Evolutionary conservation across 2,797 vertebrate species (phyloP).

Genomic region (Limnodromus scolopaceus): DNA sequence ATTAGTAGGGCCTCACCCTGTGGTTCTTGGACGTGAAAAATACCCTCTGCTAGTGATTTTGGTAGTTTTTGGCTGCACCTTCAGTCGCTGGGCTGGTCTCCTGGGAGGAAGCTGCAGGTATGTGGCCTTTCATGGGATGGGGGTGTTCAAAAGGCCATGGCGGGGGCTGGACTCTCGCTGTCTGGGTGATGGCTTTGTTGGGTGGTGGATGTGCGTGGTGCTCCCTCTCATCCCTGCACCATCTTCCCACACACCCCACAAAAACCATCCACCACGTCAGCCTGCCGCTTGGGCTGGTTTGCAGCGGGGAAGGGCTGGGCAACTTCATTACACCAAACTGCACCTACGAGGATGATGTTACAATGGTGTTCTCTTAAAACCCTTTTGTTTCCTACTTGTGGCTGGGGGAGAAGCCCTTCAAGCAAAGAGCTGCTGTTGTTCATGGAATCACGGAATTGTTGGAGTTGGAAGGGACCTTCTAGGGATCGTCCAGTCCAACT

Average conservation of each 20-base stretch:
- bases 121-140: slow-evolving; percentile 29
- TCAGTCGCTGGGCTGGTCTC: not conserved
- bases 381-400: not conserved
- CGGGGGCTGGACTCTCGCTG: slow-evolving; percentile 43
- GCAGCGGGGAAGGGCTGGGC: not conserved
- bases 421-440: not conserved
- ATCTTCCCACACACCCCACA: not conserved
- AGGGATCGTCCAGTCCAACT: too few species aligned
- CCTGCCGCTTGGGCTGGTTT: slow-evolving; percentile 25
- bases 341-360: not conserved
- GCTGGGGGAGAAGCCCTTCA: too few species aligned
- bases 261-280: slow-evolving; percentile 4
- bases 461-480: too few species aligned
- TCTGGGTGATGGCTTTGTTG: slow-evolving; percentile 70
- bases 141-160: slow-evolving; percentile 66
- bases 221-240: not conserved
- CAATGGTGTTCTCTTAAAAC: not conserved
- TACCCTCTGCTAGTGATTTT: not conserved
- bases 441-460: not conserved
- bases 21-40: not conserved
- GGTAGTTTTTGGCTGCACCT: not conserved
- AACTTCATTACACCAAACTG: slow-evolving; percentile 1
- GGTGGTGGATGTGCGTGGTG: slow-evolving; percentile 54
- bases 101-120: not conserved
- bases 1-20: not conserved